phyloP scores from a whole-genome alignment of 2,888 invertebrate species.

The Gari tellinella region DNA sequence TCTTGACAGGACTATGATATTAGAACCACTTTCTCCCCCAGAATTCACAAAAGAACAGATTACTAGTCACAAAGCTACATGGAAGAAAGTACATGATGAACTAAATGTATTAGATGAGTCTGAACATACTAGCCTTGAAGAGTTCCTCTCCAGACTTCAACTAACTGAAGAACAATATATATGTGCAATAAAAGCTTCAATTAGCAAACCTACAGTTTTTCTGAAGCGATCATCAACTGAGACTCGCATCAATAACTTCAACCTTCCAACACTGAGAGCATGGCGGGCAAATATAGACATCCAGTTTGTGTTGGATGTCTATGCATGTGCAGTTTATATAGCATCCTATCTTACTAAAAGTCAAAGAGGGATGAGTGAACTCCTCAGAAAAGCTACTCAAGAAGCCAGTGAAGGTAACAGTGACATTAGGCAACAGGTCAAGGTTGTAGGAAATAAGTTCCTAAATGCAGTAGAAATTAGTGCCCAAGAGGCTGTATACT shows the following conservation, averaged over 20 bases:
- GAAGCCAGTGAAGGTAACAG: constrained; percentile 45
- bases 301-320: no score
- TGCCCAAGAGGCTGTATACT: constrained; percentile 62
- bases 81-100: constrained; percentile 4
- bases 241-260: constrained; percentile 39
- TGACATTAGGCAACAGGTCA: constrained; percentile 42
- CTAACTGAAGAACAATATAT: constrained; percentile 4
- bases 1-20: constrained; percentile 30
- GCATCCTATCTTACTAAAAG: constrained; percentile 48
- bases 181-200: no score
- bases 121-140: constrained; percentile 4
- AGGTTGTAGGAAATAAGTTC: constrained; percentile 64
- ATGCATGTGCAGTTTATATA: constrained; percentile 53
- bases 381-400: constrained; percentile 35
- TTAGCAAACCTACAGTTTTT: constrained; percentile 25
- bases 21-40: constrained; percentile 38
- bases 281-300: no score
- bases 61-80: no score
- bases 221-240: constrained; percentile 31
- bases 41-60: no score
- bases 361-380: constrained; percentile 58
- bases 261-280: constrained; percentile 14
- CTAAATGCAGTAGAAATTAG: constrained; percentile 58
- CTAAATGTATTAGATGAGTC: not conserved
- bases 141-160: not conserved